Conservation (phyloP, 1,140 invertebrate genomes). For the Venustaconcha ellipsiformis region DNA sequence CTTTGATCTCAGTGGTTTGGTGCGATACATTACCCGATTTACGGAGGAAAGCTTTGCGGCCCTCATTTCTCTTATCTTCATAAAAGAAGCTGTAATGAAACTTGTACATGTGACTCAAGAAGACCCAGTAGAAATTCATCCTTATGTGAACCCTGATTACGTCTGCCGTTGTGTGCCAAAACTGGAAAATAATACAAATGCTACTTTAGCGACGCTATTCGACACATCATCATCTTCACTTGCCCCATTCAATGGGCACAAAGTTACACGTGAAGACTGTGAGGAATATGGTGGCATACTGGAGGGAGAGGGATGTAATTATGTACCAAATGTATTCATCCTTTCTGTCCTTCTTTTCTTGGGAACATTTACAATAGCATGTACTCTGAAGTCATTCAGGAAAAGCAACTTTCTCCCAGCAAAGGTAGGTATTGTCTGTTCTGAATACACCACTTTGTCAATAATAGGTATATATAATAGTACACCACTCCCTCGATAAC, state of each 20-base stretch:
- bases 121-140: constrained; percentile 38
- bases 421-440: constrained; percentile 45
- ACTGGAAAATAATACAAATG: too few relatives aligned
- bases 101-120: constrained; percentile 44
- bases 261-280: constrained; percentile 27
- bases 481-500: too few relatives aligned
- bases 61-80: constrained; percentile 98
- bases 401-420: constrained; percentile 93
- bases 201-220: too few relatives aligned
- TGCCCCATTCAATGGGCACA: constrained; percentile 8
- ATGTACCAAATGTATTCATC: constrained; percentile 93
- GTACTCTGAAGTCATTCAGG: constrained; percentile 92
- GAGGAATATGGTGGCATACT: constrained; percentile 28
- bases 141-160: constrained; percentile 30
- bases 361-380: constrained; percentile 92
- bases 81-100: constrained; percentile 89
- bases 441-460: neutral
- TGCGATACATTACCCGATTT: constrained; percentile 98
- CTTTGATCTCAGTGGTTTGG: constrained; percentile 95
- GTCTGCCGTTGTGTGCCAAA: constrained; percentile 45
- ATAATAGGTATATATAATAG: too few relatives aligned
- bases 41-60: constrained; percentile 99
- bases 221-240: neutral
- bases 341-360: constrained; percentile 95
- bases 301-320: constrained; percentile 33